A percentile compares a stretch with the other conserved stretches of the same genome.
Conservation (phyloP, 2,888 invertebrate genomes). For the Sinotaia quadrata region DNA sequence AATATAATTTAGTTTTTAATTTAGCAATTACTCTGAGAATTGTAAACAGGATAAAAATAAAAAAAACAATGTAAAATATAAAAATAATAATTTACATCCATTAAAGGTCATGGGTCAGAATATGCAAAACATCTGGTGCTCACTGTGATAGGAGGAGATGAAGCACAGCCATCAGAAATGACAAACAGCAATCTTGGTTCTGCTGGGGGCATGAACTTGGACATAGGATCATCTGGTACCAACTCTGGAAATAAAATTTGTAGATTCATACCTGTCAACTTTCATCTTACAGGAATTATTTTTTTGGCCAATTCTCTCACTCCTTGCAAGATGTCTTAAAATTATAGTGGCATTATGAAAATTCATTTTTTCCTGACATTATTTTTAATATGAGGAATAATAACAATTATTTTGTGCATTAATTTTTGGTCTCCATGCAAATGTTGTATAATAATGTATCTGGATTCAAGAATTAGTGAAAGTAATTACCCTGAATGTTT, state of each 20-base stretch:
- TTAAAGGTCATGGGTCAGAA: background rate
- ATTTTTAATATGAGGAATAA: too few relatives aligned
- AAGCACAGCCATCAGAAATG: slow-evolving; percentile 54
- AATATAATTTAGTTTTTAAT: slow-evolving; percentile 3
- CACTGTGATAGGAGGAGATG: slow-evolving; percentile 66
- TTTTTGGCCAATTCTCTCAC: too few relatives aligned
- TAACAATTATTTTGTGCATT: too few relatives aligned
- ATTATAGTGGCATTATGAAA: too few relatives aligned
- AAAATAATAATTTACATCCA: slow-evolving; percentile 9
- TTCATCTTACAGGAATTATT: too few relatives aligned
- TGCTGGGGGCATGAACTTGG: slow-evolving; percentile 48
- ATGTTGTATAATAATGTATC: too few relatives aligned
- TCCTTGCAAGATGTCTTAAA: too few relatives aligned
- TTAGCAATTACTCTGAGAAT: background rate
- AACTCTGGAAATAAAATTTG: slow-evolving; percentile 47
- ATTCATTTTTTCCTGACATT: too few relatives aligned
- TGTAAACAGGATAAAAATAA: background rate
- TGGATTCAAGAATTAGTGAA: too few relatives aligned
- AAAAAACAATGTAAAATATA: background rate
- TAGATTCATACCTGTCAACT: too few relatives aligned
- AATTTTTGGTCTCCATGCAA: too few relatives aligned
- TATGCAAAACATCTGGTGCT: background rate
- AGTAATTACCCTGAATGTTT: too few relatives aligned
- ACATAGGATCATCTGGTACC: slow-evolving; percentile 57
- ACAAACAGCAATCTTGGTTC: slow-evolving; percentile 61